Percentiles rank a stretch among this genome's conserved stretches.
Conservation (phyloP, 2,888 invertebrate genomes). For the Cybosia mesomella region DNA sequence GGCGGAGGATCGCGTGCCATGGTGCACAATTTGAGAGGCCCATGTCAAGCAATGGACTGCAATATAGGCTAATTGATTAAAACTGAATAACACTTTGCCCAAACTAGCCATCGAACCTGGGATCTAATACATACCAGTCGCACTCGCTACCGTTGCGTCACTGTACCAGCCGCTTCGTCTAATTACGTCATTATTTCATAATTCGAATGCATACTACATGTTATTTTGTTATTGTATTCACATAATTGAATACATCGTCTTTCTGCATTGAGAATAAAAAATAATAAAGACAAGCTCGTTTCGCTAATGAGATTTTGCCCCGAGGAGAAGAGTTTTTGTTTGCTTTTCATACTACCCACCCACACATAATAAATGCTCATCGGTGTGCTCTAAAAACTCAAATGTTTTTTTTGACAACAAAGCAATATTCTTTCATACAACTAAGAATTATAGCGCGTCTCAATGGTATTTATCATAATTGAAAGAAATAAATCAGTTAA, state of each 20-base stretch:
- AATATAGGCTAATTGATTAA: no score
- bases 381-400: conserved; percentile 2
- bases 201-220: neutral
- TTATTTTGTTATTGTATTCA: conserved; percentile 8
- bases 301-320: conserved; percentile 17
- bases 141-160: neutral
- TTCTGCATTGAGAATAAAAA: conserved; percentile 11
- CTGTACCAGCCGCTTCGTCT: neutral
- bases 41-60: no score
- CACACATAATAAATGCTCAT: conserved; percentile 7
- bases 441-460: neutral
- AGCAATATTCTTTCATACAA: conserved; percentile 6
- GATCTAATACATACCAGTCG: neutral
- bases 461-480: conserved; percentile 10
- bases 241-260: conserved; percentile 15
- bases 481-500: conserved; percentile 3
- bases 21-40: no score
- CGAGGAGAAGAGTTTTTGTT: conserved; percentile 8
- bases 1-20: no score
- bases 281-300: conserved; percentile 18
- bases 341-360: conserved; percentile 1
- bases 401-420: conserved; percentile 5
- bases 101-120: neutral
- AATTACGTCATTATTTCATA: conserved; percentile 2
- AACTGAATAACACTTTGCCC: no score